Base-by-base conservation (phyloP, 2,797 vertebrate genomes). In the Acipenser ruthenus region DNA sequence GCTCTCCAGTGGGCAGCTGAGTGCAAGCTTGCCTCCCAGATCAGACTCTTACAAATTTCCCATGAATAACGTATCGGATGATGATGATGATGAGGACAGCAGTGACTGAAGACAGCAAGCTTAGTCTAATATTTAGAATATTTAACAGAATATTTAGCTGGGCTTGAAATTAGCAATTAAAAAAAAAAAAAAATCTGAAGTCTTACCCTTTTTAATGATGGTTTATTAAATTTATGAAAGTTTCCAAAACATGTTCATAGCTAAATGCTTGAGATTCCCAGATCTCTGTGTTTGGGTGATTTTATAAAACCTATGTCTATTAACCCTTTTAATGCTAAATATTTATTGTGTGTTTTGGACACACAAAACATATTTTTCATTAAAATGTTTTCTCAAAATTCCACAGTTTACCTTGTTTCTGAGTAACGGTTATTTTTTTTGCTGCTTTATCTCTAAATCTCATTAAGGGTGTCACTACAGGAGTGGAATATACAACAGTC, bases 61-160 rank as follows among this genome's bases (percentile, higher is more conserved):
- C 79, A 79, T 88, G 84, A 89, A 87, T 72, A 89, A 94, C 72
- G 74, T 91, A 6, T 97, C 96, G 6, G 96, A 99, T 63, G 96
- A 99, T 0, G 96, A 98, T 0, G 96, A 99, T 0, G 96, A 99
- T 0, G 95, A 98, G 1, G 94, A 97, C 80, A 99, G 97, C 88
- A 99, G 96, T 52, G 97, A 99, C 86, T 99, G 86, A 95, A 78
- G 65, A 68, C n/a, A 8, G 18, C 3, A 23, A 50, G 8, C 4
- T 59, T 59, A 2, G 11, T 64, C 63, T 55, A 2, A 18, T 23
- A 50, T 68, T 58, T 47, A 75, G 72, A 70, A 65, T 67, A 69
- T 62, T 37, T 71, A 69, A 73, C 68, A 63, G 65, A 60, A 72
- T 50, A 15, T 58, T 6, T 5, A 55, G 72, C 73, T 53, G 50